phyloP scores from a whole-genome alignment of 2,797 vertebrate species.

The Gymnothorax reevesii region DNA sequence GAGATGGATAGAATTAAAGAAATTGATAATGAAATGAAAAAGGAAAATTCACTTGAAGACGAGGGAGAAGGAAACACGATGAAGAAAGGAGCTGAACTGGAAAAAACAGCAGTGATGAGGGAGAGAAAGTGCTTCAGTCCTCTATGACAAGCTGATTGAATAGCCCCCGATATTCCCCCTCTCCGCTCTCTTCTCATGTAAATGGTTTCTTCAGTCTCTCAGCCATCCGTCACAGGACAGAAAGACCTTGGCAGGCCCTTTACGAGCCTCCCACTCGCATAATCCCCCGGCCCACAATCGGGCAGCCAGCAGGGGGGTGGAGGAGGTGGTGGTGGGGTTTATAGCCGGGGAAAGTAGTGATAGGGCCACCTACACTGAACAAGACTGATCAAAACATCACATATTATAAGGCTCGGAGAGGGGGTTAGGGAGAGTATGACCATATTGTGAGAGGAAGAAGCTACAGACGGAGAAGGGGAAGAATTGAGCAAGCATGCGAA shows the following conservation, averaged over 20 bases:
- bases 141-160: conserved; percentile 76
- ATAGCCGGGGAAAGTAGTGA: conserved; percentile 59
- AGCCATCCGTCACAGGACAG: conserved; percentile 82
- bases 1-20: conserved; percentile 71
- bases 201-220: conserved; percentile 75
- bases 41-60: conserved; percentile 54
- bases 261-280: conserved; percentile 79
- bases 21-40: conserved; percentile 44
- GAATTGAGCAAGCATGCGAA: conserved; percentile 6
- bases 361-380: conserved; percentile 70
- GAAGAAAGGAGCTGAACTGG: conserved; percentile 57
- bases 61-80: conserved; percentile 58
- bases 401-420: conserved; percentile 53
- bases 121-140: conserved; percentile 57
- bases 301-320: conserved; percentile 68
- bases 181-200: conserved; percentile 77
- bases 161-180: conserved; percentile 74
- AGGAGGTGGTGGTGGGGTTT: conserved; percentile 63
- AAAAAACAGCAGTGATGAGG: conserved; percentile 59
- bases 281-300: conserved; percentile 74
- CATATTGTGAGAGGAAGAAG: conserved; percentile 29
- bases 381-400: conserved; percentile 60
- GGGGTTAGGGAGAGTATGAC: conserved; percentile 37
- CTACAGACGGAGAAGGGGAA: conserved; percentile 10
- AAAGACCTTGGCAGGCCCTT: conserved; percentile 81